phyloP scores from a whole-genome alignment of 2,113 vertebrate species.

The Macroglossus sobrinus region DNA sequence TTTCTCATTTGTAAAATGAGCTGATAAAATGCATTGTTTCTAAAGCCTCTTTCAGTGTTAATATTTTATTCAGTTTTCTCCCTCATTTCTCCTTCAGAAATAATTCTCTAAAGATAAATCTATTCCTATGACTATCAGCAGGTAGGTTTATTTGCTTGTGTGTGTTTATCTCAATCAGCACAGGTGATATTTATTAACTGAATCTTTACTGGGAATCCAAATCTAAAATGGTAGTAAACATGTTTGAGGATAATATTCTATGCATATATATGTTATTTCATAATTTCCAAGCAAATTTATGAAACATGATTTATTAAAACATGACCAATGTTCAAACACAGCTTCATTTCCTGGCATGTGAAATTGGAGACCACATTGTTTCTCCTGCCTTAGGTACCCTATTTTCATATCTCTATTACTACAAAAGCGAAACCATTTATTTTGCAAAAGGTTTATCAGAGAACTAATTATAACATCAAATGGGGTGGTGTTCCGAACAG shows the following conservation, averaged over 20 bases:
- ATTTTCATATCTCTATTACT: conserved; percentile 67
- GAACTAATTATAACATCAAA: conserved; percentile 86
- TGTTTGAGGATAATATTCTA: background rate
- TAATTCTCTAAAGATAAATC: background rate
- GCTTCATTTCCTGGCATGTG: conserved; percentile 21
- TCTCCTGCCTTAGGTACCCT: conserved; percentile 31
- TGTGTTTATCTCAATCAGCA: background rate
- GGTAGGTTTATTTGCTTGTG: background rate
- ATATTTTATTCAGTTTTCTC: conserved; percentile 18
- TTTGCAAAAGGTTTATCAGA: conserved; percentile 80
- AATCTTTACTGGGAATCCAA: background rate
- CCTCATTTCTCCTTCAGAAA: background rate
- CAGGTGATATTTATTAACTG: conserved; percentile 18
- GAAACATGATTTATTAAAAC: background rate
- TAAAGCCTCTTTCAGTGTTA: background rate
- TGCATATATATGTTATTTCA: background rate
- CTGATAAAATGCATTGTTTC: background rate
- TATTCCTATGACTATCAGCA: background rate
- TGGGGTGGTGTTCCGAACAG: conserved; percentile 81
- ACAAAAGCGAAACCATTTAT: conserved; percentile 75
- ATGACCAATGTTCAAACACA: conserved; percentile 15
- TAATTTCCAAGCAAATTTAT: conserved; percentile 20
- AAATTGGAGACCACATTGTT: conserved; percentile 50
- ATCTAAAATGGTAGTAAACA: background rate
- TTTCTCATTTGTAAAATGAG: background rate